Conservation (phyloP, 1,140 invertebrate genomes). For the Calephelis nemesis region DNA sequence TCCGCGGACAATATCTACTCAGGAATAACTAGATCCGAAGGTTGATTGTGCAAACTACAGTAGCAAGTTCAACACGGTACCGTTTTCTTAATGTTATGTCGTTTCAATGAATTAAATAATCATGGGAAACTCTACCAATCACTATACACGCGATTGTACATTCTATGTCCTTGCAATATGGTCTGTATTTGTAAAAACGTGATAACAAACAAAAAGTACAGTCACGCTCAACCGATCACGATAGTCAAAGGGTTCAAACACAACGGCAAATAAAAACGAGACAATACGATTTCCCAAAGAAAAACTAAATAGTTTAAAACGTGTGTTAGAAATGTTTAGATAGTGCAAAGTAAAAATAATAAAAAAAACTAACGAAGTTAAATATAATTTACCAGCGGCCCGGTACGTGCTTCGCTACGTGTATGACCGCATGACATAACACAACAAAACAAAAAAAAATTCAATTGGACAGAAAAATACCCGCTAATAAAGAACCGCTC, state of each 20-base stretch:
- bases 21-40: too few species aligned
- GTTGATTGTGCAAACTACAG: not conserved
- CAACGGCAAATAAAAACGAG: not conserved
- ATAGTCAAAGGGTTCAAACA: slow-evolving; percentile 16
- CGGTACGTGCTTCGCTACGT: too few species aligned
- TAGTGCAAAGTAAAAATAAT: too few species aligned
- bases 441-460: too few species aligned
- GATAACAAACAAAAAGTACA: slow-evolving; percentile 2
- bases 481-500: too few species aligned
- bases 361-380: too few species aligned
- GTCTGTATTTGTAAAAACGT: not conserved
- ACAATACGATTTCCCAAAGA: slow-evolving; percentile 17
- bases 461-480: too few species aligned
- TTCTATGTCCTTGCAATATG: not conserved
- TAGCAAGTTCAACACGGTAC: slow-evolving; percentile 5
- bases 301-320: not conserved
- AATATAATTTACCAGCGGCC: too few species aligned
- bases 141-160: not conserved
- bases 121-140: slow-evolving; percentile 4
- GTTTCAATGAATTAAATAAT: slow-evolving; percentile 13
- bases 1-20: too few species aligned
- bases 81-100: slow-evolving; percentile 4
- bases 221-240: slow-evolving; percentile 12
- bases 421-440: too few species aligned
- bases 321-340: too few species aligned